These are phyloP conservation scores for Lycia hirtaria DNA, from an alignment of 2,888 invertebrate species.

Conservation along the genomic window DNA sequence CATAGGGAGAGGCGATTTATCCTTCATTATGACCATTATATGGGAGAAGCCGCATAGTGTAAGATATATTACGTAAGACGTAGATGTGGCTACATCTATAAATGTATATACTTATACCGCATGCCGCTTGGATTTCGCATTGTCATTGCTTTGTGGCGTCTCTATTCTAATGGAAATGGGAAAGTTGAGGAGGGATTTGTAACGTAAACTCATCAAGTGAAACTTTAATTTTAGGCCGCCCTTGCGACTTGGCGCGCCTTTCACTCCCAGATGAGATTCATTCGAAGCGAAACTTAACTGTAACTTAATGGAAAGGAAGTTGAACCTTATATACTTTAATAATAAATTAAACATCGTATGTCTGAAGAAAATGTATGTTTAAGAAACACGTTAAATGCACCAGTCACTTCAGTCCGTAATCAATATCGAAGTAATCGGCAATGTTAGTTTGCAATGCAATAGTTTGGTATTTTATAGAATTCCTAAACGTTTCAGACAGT, in stretches of 20 bases:
- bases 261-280: slow-evolving; percentile 13
- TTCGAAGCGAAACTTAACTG: slow-evolving; percentile 5
- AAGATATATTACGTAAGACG: slow-evolving; percentile 1
- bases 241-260: slow-evolving; percentile 20
- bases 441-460: too few relatives aligned
- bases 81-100: slow-evolving; percentile 4
- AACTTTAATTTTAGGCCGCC: slow-evolving; percentile 40
- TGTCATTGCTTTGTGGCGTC: slow-evolving; percentile 39
- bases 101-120: too few relatives aligned
- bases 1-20: not conserved
- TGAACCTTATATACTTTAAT: not conserved
- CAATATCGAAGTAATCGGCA: too few relatives aligned
- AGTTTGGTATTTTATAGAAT: too few relatives aligned
- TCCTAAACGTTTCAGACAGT: too few relatives aligned
- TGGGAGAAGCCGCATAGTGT: slow-evolving; percentile 29
- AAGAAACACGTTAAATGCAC: too few relatives aligned
- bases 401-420: too few relatives aligned
- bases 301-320: slow-evolving; percentile 3
- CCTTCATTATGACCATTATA: not conserved
- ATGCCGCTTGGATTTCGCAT: slow-evolving; percentile 32
- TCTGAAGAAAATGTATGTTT: too few relatives aligned
- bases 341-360: not conserved
- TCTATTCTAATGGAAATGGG: slow-evolving; percentile 43
- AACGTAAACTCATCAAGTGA: slow-evolving; percentile 39
- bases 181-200: slow-evolving; percentile 45